Evolutionary conservation across 2,888 invertebrate genomes (phyloP).

Genomic region (Hermaeophaga mercurialis): DNA sequence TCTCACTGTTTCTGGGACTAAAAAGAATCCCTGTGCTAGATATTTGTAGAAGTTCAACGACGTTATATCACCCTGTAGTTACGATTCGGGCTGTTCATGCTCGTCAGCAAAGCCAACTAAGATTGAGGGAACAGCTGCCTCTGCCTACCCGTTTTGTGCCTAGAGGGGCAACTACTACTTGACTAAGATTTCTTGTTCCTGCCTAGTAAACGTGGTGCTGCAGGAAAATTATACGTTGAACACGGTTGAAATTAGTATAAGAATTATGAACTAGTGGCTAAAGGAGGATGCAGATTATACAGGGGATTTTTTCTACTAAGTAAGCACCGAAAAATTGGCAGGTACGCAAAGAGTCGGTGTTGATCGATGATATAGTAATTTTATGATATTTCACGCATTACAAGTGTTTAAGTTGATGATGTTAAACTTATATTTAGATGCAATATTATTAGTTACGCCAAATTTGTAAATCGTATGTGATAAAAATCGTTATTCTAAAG

Average conservation of each 20-base stretch:
- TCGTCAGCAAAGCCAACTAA: constrained; percentile 23
- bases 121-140: constrained; percentile 34
- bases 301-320: constrained; percentile 1
- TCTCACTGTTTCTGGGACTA: too few species aligned
- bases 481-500: too few species aligned
- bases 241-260: constrained; percentile 29
- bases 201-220: constrained; percentile 30
- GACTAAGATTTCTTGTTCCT: constrained; percentile 34
- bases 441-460: too few species aligned
- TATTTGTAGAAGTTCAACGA: too few species aligned
- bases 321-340: constrained; percentile 1
- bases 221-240: constrained; percentile 33
- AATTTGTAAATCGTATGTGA: too few species aligned
- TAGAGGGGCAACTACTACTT: constrained; percentile 34
- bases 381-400: background rate
- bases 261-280: constrained; percentile 25
- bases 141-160: constrained; percentile 36
- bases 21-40: too few species aligned
- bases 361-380: background rate
- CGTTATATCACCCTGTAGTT: background rate
- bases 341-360: too few species aligned
- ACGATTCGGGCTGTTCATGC: constrained; percentile 12
- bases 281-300: constrained; percentile 9
- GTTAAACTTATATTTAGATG: too few species aligned
- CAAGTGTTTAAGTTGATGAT: too few species aligned